Evolutionary conservation across 2,797 vertebrate species (phyloP).

Genomic region (Spinus olivaceus): DNA sequence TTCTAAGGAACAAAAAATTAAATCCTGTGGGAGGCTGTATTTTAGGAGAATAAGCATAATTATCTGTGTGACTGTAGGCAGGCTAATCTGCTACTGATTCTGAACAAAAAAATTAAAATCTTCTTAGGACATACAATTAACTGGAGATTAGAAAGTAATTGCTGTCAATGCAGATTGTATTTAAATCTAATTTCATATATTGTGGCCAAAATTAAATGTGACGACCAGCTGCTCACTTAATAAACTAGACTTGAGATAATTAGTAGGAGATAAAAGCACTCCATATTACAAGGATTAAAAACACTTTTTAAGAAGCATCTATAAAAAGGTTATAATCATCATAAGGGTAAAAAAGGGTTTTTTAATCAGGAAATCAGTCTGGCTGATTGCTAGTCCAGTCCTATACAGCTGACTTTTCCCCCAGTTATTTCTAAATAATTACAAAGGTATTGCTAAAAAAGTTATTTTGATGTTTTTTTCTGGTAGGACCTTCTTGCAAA

Average conservation of each 20-base stretch:
- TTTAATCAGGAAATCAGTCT: neutral
- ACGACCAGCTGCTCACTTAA: neutral
- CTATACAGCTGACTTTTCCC: neutral
- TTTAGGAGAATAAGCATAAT: neutral
- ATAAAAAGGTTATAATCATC: neutral
- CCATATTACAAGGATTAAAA: neutral
- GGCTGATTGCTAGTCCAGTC: neutral
- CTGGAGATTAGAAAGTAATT: neutral
- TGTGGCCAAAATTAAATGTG: neutral
- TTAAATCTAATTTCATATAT: neutral
- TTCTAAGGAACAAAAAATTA: neutral
- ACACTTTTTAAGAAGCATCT: neutral
- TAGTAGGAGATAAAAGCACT: neutral
- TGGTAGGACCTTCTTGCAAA: neutral
- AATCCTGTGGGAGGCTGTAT: neutral
- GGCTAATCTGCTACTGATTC: neutral
- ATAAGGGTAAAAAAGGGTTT: rapidly evolving
- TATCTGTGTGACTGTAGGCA: neutral
- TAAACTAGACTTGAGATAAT: neutral
- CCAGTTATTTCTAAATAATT: neutral
- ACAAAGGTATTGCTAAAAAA: neutral
- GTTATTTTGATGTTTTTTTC: neutral
- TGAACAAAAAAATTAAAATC: neutral
- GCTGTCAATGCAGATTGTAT: neutral
- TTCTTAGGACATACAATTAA: neutral